Evolutionary conservation across 1,140 invertebrate species (phyloP).

Genomic region (Nasonia vitripennis): DNA sequence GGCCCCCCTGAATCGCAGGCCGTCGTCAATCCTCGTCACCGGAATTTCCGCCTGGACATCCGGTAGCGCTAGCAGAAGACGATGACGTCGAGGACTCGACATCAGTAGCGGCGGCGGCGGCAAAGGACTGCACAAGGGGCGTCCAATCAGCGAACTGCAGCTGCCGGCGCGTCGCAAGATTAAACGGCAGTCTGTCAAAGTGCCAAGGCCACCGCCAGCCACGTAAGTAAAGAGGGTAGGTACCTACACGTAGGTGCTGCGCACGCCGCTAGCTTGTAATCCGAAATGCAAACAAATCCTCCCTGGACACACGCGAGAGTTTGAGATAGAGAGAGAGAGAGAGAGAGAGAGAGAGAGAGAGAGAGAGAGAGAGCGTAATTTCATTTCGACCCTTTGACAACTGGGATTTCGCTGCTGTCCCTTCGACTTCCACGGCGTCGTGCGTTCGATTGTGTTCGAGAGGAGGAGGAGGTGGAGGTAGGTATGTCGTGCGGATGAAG

Average conservation of each 20-base stretch:
- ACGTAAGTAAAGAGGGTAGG: slow-evolving; percentile 18
- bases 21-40: not conserved
- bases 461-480: not conserved
- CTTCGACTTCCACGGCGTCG: not conserved
- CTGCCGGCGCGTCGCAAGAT: slow-evolving; percentile 12
- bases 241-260: not conserved
- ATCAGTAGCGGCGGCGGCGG: too few species aligned
- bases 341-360: too few species aligned
- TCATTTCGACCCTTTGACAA: slow-evolving; percentile 35
- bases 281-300: slow-evolving; percentile 62
- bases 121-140: not conserved
- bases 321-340: too few species aligned
- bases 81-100: not conserved
- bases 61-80: not conserved
- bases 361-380: slow-evolving; percentile 9
- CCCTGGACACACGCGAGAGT: not conserved
- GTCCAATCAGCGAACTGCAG: slow-evolving; percentile 7
- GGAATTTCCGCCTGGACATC: slow-evolving; percentile 2
- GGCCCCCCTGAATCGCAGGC: not conserved
- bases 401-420: not conserved
- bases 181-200: slow-evolving; percentile 43
- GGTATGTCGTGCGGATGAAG: not conserved
- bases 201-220: slow-evolving; percentile 10
- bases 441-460: not conserved
- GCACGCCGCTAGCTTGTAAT: slow-evolving; percentile 54